Evolutionary conservation across 2,113 vertebrate species (phyloP), one percentile per base, ranked within the genome.

Genomic region (Heterochromis multidens): DNA sequence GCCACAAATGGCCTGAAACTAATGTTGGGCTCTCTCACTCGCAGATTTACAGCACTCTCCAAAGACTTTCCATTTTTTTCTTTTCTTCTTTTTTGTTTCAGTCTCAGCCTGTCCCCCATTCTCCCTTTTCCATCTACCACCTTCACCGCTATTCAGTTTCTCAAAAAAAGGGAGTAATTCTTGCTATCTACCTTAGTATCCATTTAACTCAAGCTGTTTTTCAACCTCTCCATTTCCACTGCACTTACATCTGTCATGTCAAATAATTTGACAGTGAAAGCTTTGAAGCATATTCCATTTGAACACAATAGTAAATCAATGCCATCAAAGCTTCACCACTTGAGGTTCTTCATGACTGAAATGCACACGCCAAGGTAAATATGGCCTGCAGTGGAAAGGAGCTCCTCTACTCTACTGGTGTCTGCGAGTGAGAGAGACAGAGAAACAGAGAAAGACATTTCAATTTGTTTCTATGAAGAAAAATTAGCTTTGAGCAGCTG

Each of bases 1-100:
- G 90, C 89, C 93, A 91, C 94, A 94, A 95, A 95, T 94, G 92
- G 91, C 84, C 91, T 93, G 94, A 95, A 93, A 95, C 94, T 93
- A 95, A 95, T 94, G 94, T 92, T 91, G 92, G 87, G 82, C 93
- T 86, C 86, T 87, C 88, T 94, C 91, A 94, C 86, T 89, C 7
- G 23, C 62, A 91, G 91, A 91, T 92, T 90, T 92, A 94, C 92
- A 92, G 81, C 85, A 80, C 83, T 81, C 84, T 78, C 82, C 29
- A 63, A 84, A 88, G 86, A 85, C 60, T 84, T 85, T 85, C 27
- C 80, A 23, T 87, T 88, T 82, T 70, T 87, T 82, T 84, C 54
- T 77, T 77, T 77, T 72, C 31, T 29, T 57, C 54, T 79, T 76
- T 79, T 82, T 81, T 82, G 29, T 80, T 79, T 57, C 81, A 84